phyloP scores from a whole-genome alignment of 1,140 invertebrate species.

The Sitobion miscanthi region DNA sequence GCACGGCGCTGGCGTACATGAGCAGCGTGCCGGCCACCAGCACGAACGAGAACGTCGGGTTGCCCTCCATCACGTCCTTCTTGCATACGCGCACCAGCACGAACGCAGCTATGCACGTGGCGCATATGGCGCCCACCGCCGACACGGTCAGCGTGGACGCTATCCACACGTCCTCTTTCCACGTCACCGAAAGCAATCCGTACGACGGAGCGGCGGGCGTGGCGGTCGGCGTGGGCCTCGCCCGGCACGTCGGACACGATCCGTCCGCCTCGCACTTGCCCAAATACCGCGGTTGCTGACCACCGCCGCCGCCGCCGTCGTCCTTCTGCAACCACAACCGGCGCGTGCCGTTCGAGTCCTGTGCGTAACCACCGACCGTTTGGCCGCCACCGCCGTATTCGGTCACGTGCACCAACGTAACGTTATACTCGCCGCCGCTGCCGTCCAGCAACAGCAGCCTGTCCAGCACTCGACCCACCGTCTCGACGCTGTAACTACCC shows the following conservation, averaged over 20 bases:
- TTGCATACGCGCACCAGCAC: constrained; percentile 66
- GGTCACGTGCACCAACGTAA: constrained; percentile 41
- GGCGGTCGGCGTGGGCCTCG: background rate
- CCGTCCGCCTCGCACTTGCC: background rate
- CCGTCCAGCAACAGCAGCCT: constrained; percentile 16
- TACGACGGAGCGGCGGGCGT: background rate
- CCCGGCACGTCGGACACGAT: background rate
- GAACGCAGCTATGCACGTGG: constrained; percentile 64
- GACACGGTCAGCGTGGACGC: constrained; percentile 65
- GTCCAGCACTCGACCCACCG: background rate
- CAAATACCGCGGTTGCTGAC: background rate
- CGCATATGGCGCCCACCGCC: constrained; percentile 64
- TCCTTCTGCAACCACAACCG: background rate
- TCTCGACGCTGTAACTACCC: background rate
- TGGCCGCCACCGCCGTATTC: constrained; percentile 14
- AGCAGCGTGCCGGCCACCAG: constrained; percentile 65
- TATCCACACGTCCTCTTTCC: constrained; percentile 64
- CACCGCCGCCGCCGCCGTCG: background rate
- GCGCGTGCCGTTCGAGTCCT: constrained; percentile 42
- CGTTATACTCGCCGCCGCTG: constrained; percentile 25
- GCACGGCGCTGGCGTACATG: constrained; percentile 66
- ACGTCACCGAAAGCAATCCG: constrained; percentile 57
- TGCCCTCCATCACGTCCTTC: constrained; percentile 66
- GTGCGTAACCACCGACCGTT: constrained; percentile 12
- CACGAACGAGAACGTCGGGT: constrained; percentile 66